These are phyloP conservation scores for Erebia aethiops DNA, from an alignment of 2,888 invertebrate species.

Conservation along the genomic window DNA sequence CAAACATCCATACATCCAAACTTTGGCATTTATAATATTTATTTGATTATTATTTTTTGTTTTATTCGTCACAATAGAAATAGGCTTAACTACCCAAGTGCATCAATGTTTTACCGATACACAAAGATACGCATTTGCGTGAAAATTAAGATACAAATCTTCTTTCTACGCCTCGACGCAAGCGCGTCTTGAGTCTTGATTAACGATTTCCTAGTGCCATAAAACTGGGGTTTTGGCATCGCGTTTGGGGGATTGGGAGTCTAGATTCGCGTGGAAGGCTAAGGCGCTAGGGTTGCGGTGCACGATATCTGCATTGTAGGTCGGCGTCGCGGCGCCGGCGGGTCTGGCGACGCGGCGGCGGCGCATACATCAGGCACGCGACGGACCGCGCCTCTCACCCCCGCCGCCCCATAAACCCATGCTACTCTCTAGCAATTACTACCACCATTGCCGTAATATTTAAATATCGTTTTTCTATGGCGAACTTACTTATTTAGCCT, in stretches of 20 bases:
- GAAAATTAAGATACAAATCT: slow-evolving; percentile 2
- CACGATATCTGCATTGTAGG: slow-evolving; percentile 80
- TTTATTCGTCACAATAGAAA: too few relatives aligned
- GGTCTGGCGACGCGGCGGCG: slow-evolving; percentile 79
- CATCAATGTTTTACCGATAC: background rate
- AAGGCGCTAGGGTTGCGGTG: slow-evolving; percentile 58
- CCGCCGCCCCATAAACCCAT: slow-evolving; percentile 19
- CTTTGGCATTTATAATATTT: too few relatives aligned
- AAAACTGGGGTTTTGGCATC: slow-evolving; percentile 42
- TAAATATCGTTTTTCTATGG: slow-evolving; percentile 32
- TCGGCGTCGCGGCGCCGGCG: slow-evolving; percentile 77
- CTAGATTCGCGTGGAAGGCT: slow-evolving; percentile 57
- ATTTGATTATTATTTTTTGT: too few relatives aligned
- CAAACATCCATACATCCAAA: too few relatives aligned
- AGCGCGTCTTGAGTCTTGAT: slow-evolving; percentile 39
- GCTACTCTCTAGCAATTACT: slow-evolving; percentile 56
- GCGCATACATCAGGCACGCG: slow-evolving; percentile 81
- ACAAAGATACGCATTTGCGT: slow-evolving; percentile 13
- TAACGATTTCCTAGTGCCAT: slow-evolving; percentile 42
- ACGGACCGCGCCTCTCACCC: slow-evolving; percentile 48
- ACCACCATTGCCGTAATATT: slow-evolving; percentile 53
- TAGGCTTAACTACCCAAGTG: background rate
- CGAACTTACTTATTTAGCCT: background rate
- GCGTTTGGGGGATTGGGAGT: slow-evolving; percentile 41
- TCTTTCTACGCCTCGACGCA: background rate